These are phyloP conservation scores for Rhinopithecus roxellana DNA, from an alignment of 2,113 vertebrate species.

Conservation along the genomic window DNA sequence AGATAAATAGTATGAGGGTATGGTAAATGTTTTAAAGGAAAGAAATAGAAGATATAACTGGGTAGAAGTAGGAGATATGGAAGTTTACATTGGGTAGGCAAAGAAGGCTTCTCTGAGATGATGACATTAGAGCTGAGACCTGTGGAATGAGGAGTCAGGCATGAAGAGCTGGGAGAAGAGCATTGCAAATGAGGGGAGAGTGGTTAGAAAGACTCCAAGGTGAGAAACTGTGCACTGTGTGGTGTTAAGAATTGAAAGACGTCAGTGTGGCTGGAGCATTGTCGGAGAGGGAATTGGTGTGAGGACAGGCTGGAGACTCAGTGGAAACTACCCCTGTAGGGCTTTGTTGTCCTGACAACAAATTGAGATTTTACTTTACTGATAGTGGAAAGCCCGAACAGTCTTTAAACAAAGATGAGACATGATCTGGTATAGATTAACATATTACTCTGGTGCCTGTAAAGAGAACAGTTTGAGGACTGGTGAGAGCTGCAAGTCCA, in stretches of 20 bases:
- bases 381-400: background rate
- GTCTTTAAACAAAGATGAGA: background rate
- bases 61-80: background rate
- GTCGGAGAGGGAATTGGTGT: background rate
- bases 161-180: background rate
- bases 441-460: background rate
- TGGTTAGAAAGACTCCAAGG: background rate
- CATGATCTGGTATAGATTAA: background rate
- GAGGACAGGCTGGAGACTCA: background rate
- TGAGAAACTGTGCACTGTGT: background rate
- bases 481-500: background rate
- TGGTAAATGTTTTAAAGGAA: constrained; percentile 22
- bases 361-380: background rate
- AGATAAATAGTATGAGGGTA: background rate
- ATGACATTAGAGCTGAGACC: background rate
- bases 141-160: background rate
- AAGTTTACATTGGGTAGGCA: background rate
- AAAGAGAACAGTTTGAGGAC: background rate
- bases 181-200: background rate
- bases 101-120: background rate
- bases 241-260: background rate
- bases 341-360: background rate
- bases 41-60: background rate
- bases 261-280: background rate
- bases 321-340: background rate